Percentiles rank a stretch among this genome's conserved stretches.
phyloP scores from a whole-genome alignment of 2,797 vertebrate genomes.

The Karalla daura region DNA sequence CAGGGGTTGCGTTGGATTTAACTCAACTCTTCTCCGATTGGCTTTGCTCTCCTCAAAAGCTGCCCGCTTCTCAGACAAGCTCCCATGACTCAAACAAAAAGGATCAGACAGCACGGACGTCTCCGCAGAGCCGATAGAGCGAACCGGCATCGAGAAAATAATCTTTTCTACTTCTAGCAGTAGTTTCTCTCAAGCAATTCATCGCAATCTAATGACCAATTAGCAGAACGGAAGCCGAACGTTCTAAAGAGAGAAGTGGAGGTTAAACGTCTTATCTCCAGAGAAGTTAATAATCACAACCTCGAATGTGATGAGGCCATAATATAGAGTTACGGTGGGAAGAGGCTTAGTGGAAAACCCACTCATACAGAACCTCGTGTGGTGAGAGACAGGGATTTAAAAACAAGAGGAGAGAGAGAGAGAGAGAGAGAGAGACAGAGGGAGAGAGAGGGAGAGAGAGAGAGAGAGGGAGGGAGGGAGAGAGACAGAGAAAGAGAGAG shows the following conservation, averaged over 20 bases:
- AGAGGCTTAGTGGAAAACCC: slow-evolving; percentile 19
- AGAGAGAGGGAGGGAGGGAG: too few relatives aligned
- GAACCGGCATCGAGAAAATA: slow-evolving; percentile 30
- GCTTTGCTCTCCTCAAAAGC: slow-evolving; percentile 35
- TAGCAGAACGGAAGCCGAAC: slow-evolving; percentile 49
- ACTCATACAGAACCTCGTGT: background rate
- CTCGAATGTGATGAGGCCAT: slow-evolving; percentile 50
- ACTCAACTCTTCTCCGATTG: slow-evolving; percentile 40
- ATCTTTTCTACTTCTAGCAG: slow-evolving; percentile 15
- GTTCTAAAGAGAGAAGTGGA: slow-evolving; percentile 34
- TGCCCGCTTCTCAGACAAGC: slow-evolving; percentile 35
- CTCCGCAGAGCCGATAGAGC: slow-evolving; percentile 28
- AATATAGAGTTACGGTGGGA: slow-evolving; percentile 28
- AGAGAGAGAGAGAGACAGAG: too few relatives aligned
- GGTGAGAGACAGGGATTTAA: background rate
- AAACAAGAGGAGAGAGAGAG: too few relatives aligned
- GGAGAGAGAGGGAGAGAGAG: too few relatives aligned
- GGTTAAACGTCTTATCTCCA: slow-evolving; percentile 48
- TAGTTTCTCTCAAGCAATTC: slow-evolving; percentile 35
- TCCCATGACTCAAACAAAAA: slow-evolving; percentile 16
- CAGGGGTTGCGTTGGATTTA: slow-evolving; percentile 23
- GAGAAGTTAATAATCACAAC: slow-evolving; percentile 61
- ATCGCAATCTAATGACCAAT: slow-evolving; percentile 57
- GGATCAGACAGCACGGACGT: slow-evolving; percentile 27
- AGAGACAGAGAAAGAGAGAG: too few relatives aligned